These are phyloP conservation scores for Catharus fuscescens DNA, from an alignment of 2,113 vertebrate genomes.

Conservation along the genomic window DNA sequence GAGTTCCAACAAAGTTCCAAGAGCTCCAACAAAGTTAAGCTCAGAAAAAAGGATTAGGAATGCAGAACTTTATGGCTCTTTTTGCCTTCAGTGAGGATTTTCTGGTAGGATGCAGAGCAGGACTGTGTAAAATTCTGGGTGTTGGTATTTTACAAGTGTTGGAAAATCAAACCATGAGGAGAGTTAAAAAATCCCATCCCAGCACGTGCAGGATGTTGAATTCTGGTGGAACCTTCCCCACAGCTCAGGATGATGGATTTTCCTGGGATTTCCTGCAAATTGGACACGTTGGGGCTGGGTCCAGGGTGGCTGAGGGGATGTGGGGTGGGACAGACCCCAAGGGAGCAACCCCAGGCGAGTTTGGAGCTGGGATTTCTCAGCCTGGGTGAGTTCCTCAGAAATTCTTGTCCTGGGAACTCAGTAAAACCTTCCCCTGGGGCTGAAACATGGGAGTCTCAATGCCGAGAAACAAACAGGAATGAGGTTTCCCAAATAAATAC, in stretches of 20 bases:
- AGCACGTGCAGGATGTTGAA: background rate
- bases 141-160: background rate
- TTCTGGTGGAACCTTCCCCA: background rate
- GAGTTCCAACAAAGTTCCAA: too few species aligned
- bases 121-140: background rate
- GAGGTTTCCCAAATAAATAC: background rate
- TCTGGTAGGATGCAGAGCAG: background rate
- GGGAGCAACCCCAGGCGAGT: fast-evolving
- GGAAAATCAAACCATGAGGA: background rate
- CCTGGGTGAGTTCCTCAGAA: background rate
- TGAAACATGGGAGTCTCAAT: fast-evolving
- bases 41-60: background rate
- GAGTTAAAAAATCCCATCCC: background rate
- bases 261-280: too few species aligned
- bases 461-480: background rate
- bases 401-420: background rate
- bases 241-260: background rate
- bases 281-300: background rate
- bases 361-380: background rate
- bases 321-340: background rate
- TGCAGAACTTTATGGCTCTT: background rate
- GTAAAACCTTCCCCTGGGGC: background rate
- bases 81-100: background rate
- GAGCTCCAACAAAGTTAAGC: too few species aligned
- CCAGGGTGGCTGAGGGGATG: too few species aligned